Conservation (phyloP, 2,888 invertebrate species). For the Lamproptera curius region DNA sequence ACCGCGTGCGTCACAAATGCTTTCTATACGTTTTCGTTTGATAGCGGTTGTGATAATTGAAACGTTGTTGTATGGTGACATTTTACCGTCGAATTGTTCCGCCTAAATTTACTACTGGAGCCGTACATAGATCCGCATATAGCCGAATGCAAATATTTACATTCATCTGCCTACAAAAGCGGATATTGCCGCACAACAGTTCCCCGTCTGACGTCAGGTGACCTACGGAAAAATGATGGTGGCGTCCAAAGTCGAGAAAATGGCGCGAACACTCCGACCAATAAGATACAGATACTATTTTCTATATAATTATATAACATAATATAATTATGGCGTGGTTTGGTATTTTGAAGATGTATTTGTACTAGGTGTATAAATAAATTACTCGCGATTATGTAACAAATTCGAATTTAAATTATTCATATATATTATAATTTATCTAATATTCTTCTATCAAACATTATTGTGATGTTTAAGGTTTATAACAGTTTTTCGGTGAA, state of each 20-base stretch:
- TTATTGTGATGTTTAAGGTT: no score
- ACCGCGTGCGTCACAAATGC: slow-evolving; percentile 52
- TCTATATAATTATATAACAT: no score
- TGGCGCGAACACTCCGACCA: no score
- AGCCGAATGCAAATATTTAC: slow-evolving; percentile 55
- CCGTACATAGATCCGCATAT: slow-evolving; percentile 28
- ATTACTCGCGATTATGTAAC: no score
- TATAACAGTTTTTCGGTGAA: no score
- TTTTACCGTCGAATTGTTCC: slow-evolving; percentile 6
- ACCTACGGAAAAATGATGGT: slow-evolving; percentile 18
- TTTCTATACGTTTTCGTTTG: slow-evolving; percentile 15
- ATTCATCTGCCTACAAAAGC: slow-evolving; percentile 41
- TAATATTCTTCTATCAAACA: no score
- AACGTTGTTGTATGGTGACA: slow-evolving; percentile 6
- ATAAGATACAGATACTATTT: no score
- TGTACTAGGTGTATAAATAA: no score
- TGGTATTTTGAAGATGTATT: no score
- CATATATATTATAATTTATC: no score
- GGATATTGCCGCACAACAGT: slow-evolving; percentile 50
- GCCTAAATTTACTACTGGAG: slow-evolving; percentile 25
- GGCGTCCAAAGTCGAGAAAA: slow-evolving; percentile 2
- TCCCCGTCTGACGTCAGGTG: slow-evolving; percentile 51
- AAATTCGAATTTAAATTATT: no score
- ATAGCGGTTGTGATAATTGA: slow-evolving; percentile 9
- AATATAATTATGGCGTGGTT: no score